These are phyloP conservation scores for Drosophila lacertosa DNA, from an alignment of 1,140 invertebrate species.

Conservation along the genomic window DNA sequence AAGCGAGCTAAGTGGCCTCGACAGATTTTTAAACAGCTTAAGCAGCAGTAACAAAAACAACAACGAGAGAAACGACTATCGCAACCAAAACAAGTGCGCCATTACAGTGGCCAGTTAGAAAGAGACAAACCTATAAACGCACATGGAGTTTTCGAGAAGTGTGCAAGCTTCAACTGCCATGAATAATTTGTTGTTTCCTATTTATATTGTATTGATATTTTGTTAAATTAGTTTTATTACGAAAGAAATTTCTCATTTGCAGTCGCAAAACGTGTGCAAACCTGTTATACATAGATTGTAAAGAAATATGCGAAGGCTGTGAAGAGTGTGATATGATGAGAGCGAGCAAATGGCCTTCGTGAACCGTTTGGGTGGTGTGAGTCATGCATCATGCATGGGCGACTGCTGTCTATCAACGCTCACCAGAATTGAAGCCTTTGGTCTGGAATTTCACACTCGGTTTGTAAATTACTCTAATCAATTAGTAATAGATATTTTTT, in stretches of 20 bases:
- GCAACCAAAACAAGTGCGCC: constrained; percentile 45
- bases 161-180: constrained; percentile 34
- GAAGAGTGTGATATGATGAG: constrained; percentile 65
- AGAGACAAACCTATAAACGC: constrained; percentile 54
- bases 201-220: constrained; percentile 48
- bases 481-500: constrained; percentile 26
- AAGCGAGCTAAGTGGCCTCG: constrained; percentile 79
- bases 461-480: constrained; percentile 71
- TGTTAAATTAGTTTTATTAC: constrained; percentile 83
- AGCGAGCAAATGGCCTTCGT: constrained; percentile 67
- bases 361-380: constrained; percentile 54
- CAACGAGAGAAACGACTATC: constrained; percentile 28
- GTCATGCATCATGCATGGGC: constrained; percentile 56
- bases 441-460: constrained; percentile 70
- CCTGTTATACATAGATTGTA: constrained; percentile 68
- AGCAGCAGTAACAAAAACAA: constrained; percentile 58
- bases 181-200: constrained; percentile 43
- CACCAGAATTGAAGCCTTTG: constrained; percentile 61
- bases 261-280: constrained; percentile 75
- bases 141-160: constrained; percentile 23
- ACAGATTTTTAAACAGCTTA: constrained; percentile 77
- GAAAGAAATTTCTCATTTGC: constrained; percentile 83
- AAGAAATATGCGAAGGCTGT: constrained; percentile 62
- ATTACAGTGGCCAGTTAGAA: constrained; percentile 63
- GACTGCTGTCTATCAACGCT: constrained; percentile 57